These are phyloP conservation scores for Myotis pilosus DNA, from an alignment of 2,797 vertebrate genomes.

Conservation along the genomic window DNA sequence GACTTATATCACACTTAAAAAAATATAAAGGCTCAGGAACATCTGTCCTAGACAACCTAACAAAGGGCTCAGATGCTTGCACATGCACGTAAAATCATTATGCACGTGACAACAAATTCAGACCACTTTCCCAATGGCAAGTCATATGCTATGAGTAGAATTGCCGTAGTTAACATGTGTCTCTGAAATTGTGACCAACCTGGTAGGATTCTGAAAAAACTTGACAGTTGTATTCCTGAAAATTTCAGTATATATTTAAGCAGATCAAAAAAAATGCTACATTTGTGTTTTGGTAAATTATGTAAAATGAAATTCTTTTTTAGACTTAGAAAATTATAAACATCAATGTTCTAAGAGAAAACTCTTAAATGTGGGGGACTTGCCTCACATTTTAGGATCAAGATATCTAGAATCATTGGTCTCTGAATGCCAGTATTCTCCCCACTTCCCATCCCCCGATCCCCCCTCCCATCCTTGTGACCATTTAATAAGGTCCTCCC, in stretches of 20 bases:
- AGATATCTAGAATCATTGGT: no score
- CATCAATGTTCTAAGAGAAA: background rate
- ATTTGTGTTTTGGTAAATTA: background rate
- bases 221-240: background rate
- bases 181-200: background rate
- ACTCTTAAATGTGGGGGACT: background rate
- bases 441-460: background rate
- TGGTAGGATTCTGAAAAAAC: background rate
- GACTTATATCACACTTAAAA: background rate
- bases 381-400: background rate
- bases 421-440: background rate
- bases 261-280: background rate
- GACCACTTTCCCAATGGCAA: background rate
- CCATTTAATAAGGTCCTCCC: background rate
- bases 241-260: background rate
- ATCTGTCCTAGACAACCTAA: background rate
- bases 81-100: background rate
- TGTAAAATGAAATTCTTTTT: background rate
- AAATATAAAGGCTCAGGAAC: background rate
- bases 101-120: accelerated
- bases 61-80: background rate
- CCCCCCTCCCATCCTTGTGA: background rate
- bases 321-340: background rate
- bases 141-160: accelerated
- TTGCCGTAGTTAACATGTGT: background rate